These are phyloP conservation scores for Pipistrellus pygmaeus DNA, from an alignment of 2,797 vertebrate genomes.

Conservation along the genomic window DNA sequence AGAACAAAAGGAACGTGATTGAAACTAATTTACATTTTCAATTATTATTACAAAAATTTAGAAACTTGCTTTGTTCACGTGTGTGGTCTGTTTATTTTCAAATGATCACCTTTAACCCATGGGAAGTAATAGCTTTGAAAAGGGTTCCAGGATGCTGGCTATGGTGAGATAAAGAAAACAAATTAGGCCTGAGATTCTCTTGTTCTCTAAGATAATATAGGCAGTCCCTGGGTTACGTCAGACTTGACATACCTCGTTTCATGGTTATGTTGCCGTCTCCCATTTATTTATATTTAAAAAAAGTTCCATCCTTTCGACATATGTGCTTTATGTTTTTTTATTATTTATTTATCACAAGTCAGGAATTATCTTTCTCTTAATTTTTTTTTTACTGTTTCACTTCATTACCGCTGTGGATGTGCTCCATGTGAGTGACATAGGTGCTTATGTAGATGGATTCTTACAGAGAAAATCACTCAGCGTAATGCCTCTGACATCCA, in stretches of 20 bases:
- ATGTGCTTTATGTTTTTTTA: too few species aligned
- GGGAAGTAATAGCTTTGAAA: slow-evolving; percentile 50
- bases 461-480: neutral
- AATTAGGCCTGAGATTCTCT: slow-evolving; percentile 10
- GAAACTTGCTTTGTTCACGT: slow-evolving; percentile 53
- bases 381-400: too few species aligned
- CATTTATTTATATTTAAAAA: too few species aligned
- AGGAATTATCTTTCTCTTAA: too few species aligned
- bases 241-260: too few species aligned
- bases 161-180: slow-evolving; percentile 52
- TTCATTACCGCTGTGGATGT: too few species aligned
- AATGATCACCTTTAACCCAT: slow-evolving; percentile 71
- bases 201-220: neutral
- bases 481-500: slow-evolving; percentile 18
- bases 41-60: slow-evolving; percentile 76
- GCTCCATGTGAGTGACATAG: too few species aligned
- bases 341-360: too few species aligned
- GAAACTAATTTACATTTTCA: slow-evolving; percentile 82
- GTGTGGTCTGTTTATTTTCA: slow-evolving; percentile 71
- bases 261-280: too few species aligned
- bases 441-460: too few species aligned
- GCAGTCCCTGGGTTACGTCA: too few species aligned
- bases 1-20: slow-evolving; percentile 79
- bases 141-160: slow-evolving; percentile 48
- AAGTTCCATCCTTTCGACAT: too few species aligned